Base-by-base conservation (phyloP, 2,888 invertebrate genomes). In the Trachelus troglodyta region DNA sequence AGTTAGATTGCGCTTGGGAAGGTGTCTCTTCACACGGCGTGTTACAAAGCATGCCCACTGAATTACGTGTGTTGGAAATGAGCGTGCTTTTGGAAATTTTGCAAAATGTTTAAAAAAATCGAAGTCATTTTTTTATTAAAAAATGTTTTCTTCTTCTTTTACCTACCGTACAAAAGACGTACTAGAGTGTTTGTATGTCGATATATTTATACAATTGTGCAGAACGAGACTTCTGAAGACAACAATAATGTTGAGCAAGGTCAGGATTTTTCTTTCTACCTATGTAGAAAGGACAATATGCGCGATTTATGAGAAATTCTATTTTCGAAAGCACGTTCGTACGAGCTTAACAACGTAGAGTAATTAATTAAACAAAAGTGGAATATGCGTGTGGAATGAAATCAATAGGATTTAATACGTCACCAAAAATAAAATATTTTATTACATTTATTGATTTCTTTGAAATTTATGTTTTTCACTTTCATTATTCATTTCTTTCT, bases 31-130 rank as follows among this genome's bases (percentile, higher is more conserved):
- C 81, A 86, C 85, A 77, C 82, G 83, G 80, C 82, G 84, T 85
- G 80, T 81, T 83, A 23, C 84, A 81, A 82, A 79, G 86, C 85
- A 86, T 86, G 86, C 76, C 82, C 84, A 86, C 84, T 40, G 81
- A 81, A 80, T 56, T 85, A 83, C 79, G 74, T 82, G 77, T 81
- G 79, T 76, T 75, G 79, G 1, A 56, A 56, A 23, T 81, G 77
- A 78, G 77, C 76, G 76, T 80, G 83, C 80, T 80, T 81, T 77
- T 75, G 73, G 76, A 76, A 74, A 34, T 56, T 23, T 23, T 6
- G 23, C 23, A 23, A 23, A 23, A 56, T 15, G 56, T 15, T 6
- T 9, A 56, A 23, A 40, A 35, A 2, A 35, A 12, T 35, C 35
- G 12, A 35, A 35, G 12, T 4, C 1, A 40, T 40, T 40, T 40